These are phyloP conservation scores for Aleiodes testaceus DNA, from an alignment of 2,888 invertebrate genomes.

Conservation along the genomic window DNA sequence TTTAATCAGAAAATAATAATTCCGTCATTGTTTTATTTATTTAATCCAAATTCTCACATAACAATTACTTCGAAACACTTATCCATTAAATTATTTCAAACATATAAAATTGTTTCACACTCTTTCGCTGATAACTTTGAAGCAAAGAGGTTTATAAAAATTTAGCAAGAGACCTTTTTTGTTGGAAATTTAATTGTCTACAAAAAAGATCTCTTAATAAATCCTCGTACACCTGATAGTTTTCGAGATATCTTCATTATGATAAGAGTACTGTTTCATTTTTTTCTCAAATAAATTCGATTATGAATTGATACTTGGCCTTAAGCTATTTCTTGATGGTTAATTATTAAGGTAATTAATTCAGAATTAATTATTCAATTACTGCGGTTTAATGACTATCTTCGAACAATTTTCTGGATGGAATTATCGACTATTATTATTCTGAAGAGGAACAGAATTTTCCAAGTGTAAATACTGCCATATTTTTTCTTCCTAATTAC, in stretches of 20 bases:
- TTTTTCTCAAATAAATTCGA: not conserved
- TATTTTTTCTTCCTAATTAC: too few species aligned
- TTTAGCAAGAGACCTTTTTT: too few species aligned
- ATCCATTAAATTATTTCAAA: not conserved
- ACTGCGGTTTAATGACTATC: not conserved
- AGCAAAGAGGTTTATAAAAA: too few species aligned
- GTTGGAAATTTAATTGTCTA: too few species aligned
- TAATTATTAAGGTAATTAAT: not conserved
- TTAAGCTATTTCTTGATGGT: slow-evolving; percentile 1
- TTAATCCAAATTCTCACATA: not conserved
- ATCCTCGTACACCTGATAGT: too few species aligned
- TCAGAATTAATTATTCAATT: not conserved
- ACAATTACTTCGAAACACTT: not conserved
- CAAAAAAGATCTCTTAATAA: too few species aligned
- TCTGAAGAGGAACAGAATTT: too few species aligned
- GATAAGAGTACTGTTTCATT: too few species aligned
- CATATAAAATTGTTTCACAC: not conserved
- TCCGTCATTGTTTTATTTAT: not conserved
- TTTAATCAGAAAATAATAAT: too few species aligned
- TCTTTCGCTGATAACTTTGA: too few species aligned
- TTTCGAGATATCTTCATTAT: too few species aligned
- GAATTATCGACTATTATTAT: not conserved
- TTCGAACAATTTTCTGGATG: not conserved
- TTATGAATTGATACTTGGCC: slow-evolving; percentile 11
- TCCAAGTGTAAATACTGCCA: too few species aligned